Evolutionary conservation across 2,113 vertebrate genomes (phyloP).

Genomic region (Naja naja): DNA sequence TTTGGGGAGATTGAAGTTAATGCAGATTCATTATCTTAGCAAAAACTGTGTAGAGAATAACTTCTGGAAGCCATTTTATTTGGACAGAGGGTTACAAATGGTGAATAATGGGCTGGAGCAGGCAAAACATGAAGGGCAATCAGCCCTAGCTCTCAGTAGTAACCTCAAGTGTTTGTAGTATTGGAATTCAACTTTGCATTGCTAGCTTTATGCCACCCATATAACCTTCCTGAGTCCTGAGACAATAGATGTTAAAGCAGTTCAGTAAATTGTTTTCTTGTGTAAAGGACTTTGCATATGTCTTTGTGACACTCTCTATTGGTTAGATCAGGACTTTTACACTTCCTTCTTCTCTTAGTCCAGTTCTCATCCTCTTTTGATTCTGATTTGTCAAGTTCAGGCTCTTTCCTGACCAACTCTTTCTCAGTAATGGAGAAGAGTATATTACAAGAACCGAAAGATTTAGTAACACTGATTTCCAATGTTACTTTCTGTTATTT

Average conservation of each 20-base stretch:
- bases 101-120: neutral
- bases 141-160: neutral
- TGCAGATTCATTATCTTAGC: neutral
- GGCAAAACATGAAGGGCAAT: neutral
- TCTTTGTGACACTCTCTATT: neutral
- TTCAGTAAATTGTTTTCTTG: neutral
- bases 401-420: neutral
- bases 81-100: neutral
- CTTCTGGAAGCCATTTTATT: neutral
- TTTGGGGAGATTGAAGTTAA: neutral
- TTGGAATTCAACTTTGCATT: neutral
- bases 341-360: neutral
- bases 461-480: neutral
- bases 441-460: neutral
- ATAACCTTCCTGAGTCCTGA: neutral
- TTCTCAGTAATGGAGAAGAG: neutral
- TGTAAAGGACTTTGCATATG: neutral
- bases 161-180: neutral
- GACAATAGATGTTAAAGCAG: neutral
- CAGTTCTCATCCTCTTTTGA: neutral
- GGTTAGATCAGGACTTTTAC: neutral
- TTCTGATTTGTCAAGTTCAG: neutral
- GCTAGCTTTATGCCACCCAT: neutral
- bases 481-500: neutral
- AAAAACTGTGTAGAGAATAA: neutral